Evolutionary conservation across 1,140 invertebrate species (phyloP).

Genomic region (Drosophila varians): DNA sequence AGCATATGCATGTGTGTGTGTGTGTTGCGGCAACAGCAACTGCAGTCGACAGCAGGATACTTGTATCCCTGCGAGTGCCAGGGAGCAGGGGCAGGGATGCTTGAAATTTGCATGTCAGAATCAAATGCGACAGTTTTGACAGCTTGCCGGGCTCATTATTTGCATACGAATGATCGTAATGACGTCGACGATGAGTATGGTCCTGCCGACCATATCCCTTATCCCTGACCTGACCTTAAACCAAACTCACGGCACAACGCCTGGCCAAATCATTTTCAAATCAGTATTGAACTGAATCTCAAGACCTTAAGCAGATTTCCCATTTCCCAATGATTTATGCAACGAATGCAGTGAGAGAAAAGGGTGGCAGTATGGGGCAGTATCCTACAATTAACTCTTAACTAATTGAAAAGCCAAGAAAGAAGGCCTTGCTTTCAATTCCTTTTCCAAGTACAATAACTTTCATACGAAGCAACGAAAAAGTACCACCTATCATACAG

Average conservation of each 20-base stretch:
- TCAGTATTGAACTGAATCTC: slow-evolving; percentile 10
- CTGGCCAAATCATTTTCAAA: slow-evolving; percentile 4
- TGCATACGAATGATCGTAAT: slow-evolving; percentile 40
- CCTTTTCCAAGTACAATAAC: too few species aligned
- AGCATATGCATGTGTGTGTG: slow-evolving; percentile 2
- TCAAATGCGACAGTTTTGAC: slow-evolving; percentile 77
- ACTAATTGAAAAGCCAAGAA: too few species aligned
- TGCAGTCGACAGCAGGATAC: slow-evolving; percentile 38
- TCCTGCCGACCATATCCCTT: too few species aligned
- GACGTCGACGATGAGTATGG: slow-evolving; percentile 29
- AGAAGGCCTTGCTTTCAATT: too few species aligned
- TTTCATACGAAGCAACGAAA: too few species aligned
- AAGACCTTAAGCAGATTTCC: background rate
- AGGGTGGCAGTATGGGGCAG: too few species aligned
- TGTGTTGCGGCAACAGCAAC: slow-evolving; percentile 60
- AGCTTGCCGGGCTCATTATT: slow-evolving; percentile 69
- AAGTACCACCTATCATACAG: too few species aligned
- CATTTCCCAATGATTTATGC: background rate
- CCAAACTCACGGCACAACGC: slow-evolving; percentile 7
- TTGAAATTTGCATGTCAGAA: slow-evolving; percentile 70
- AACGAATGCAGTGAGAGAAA: background rate
- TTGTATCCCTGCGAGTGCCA: background rate
- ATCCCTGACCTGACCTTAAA: slow-evolving; percentile 20
- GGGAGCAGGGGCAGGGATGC: background rate
- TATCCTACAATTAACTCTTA: too few species aligned